Evolutionary conservation across 23 tunicate species (phyloP).

Genomic region (Aplidium turbinatum): DNA sequence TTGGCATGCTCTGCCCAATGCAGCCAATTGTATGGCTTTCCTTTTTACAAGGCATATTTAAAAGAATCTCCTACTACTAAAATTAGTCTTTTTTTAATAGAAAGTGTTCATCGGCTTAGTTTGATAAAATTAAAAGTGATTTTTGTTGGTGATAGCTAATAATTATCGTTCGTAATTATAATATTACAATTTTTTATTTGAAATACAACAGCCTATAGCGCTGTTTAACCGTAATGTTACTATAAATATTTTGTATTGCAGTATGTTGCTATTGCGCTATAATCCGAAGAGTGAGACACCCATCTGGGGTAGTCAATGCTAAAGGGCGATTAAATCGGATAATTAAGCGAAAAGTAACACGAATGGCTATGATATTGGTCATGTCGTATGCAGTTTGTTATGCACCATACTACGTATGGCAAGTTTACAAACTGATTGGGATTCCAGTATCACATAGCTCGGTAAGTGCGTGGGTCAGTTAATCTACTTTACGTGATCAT

Average conservation of each 20-base stretch:
- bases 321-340: neutral
- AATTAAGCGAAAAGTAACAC: constrained; percentile 37
- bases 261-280: constrained; percentile 32
- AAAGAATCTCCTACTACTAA: too few relatives aligned
- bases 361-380: constrained; percentile 44
- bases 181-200: neutral
- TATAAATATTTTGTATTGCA: neutral
- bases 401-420: constrained; percentile 55
- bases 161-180: neutral
- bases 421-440: constrained; percentile 22
- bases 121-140: too few relatives aligned
- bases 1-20: neutral
- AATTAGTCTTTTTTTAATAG: too few relatives aligned
- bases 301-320: neutral
- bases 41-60: too few relatives aligned
- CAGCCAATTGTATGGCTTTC: too few relatives aligned
- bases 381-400: constrained; percentile 39
- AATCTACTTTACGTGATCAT: too few relatives aligned
- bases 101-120: too few relatives aligned
- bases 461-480: too few relatives aligned
- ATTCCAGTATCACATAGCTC: constrained; percentile 1
- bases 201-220: too few relatives aligned
- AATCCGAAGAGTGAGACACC: constrained; percentile 1
- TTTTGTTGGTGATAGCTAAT: neutral
- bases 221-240: too few relatives aligned